phyloP scores from a whole-genome alignment of 2,888 invertebrate genomes.

The Amblyjoppa fuscipennis region DNA sequence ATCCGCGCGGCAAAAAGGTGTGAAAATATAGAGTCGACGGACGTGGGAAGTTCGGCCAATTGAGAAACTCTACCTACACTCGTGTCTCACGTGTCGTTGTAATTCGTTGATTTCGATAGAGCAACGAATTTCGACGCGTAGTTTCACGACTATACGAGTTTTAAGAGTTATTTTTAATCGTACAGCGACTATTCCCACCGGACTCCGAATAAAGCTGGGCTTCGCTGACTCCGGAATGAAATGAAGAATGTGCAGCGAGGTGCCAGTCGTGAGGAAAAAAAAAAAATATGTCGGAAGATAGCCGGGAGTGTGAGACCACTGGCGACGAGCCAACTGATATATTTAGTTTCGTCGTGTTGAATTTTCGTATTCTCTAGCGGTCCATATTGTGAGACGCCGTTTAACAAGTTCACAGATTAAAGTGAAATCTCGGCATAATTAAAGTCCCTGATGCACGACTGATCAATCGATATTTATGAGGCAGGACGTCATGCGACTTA shows the following conservation, averaged over 20 bases:
- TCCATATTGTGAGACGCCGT: constrained; percentile 32
- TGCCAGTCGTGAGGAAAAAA: constrained; percentile 38
- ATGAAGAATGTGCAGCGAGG: constrained; percentile 61
- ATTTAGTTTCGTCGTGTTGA: constrained; percentile 66
- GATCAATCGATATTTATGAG: neutral
- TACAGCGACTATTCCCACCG: constrained; percentile 44
- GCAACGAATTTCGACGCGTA: constrained; percentile 10
- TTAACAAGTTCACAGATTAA: constrained; percentile 17
- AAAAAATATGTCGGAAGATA: constrained; percentile 45
- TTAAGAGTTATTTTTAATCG: constrained; percentile 58
- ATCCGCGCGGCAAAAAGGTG: neutral
- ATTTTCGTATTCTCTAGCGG: constrained; percentile 56
- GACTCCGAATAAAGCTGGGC: constrained; percentile 56
- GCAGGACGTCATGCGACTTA: neutral
- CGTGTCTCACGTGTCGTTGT: neutral
- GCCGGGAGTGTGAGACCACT: constrained; percentile 64
- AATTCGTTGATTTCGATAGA: constrained; percentile 14
- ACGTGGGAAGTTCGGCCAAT: constrained; percentile 23
- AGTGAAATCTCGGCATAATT: constrained; percentile 17
- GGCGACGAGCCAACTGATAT: constrained; percentile 73
- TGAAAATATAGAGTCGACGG: neutral
- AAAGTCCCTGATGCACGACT: neutral
- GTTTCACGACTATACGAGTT: constrained; percentile 37
- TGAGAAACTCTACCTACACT: neutral
- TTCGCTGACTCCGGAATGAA: constrained; percentile 52